Percentiles rank a stretch among this genome's conserved stretches.
Conservation (phyloP, 2,113 vertebrate genomes). For the Sula dactylatra region DNA sequence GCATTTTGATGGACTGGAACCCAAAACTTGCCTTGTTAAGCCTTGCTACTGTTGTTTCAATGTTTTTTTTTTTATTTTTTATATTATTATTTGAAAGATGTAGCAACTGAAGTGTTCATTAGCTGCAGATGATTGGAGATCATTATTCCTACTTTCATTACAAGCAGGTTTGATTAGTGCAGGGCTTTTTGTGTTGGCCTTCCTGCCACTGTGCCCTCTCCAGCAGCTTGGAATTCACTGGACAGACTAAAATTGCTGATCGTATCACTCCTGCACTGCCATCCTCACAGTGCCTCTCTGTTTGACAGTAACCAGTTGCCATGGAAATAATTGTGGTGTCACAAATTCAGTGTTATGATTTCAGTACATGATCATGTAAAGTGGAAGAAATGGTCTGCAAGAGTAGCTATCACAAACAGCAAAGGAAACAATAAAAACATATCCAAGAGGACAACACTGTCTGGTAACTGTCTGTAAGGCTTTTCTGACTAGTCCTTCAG, state of each 20-base stretch:
- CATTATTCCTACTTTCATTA: not conserved
- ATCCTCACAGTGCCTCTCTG: not conserved
- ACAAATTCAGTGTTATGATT: conserved; percentile 48
- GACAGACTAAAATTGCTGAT: conserved; percentile 61
- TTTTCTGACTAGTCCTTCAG: conserved; percentile 22
- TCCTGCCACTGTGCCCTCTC: not conserved
- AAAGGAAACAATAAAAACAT: not conserved
- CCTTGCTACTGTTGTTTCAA: not conserved
- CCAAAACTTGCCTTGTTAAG: not conserved
- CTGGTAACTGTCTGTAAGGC: not conserved
- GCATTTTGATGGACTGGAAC: not conserved
- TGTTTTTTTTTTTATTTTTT: not conserved
- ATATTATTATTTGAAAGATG: not conserved
- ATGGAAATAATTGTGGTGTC: conserved; percentile 69
- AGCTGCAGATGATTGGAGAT: not conserved
- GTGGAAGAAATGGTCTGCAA: conserved; percentile 3
- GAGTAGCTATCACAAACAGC: not conserved
- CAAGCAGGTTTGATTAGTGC: conserved; percentile 9
- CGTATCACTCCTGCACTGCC: not conserved
- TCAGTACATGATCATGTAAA: conserved; percentile 32
- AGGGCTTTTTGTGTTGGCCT: not conserved
- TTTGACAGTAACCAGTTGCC: conserved; percentile 60
- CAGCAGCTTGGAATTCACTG: conserved; percentile 12
- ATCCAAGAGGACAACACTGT: not conserved
- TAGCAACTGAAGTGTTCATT: conserved; percentile 13